Conservation (phyloP, 2,113 vertebrate genomes). For the Callipepla squamata region DNA sequence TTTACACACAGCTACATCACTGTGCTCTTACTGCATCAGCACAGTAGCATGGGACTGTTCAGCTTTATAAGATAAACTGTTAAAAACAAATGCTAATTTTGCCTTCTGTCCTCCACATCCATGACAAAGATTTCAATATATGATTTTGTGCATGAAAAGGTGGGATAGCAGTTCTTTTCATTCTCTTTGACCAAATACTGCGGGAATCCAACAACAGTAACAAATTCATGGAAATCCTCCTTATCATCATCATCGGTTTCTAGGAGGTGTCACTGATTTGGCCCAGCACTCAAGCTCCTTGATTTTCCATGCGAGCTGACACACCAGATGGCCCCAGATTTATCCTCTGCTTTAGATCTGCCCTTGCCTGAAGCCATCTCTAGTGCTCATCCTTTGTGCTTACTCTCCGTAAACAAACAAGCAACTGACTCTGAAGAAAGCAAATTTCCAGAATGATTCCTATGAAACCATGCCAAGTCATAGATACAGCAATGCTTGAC, state of each 20-base stretch:
- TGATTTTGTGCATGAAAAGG: background rate
- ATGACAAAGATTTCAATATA: background rate
- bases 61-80: background rate
- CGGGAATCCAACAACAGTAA: background rate
- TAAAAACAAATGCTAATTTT: background rate
- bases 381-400: background rate
- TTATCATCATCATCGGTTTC: background rate
- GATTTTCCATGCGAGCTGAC: background rate
- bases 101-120: background rate
- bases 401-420: background rate
- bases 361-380: background rate
- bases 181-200: background rate
- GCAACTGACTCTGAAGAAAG: background rate
- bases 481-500: background rate
- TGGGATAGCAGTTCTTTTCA: background rate
- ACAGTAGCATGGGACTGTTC: background rate
- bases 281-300: background rate
- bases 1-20: background rate
- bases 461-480: background rate
- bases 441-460: background rate
- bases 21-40: background rate
- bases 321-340: background rate
- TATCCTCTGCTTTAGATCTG: background rate
- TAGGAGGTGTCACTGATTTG: background rate
- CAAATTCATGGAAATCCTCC: background rate